These are phyloP conservation scores for Probaryconus sp. DNA, from an alignment of 1,140 invertebrate species.

Conservation along the genomic window DNA sequence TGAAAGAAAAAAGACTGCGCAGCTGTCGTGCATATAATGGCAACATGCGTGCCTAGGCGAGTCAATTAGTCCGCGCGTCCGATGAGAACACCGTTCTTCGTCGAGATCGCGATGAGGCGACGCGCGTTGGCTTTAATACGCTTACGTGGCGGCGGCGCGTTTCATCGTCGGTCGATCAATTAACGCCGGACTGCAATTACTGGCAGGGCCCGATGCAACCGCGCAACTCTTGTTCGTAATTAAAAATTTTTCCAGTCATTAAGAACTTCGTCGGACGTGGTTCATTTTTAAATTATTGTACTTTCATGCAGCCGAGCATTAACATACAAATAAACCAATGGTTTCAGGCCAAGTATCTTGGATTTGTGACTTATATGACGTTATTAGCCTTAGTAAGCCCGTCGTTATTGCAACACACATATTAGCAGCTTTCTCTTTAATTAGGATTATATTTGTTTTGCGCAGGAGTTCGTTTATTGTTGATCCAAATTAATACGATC, in stretches of 20 bases:
- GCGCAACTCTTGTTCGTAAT: slow-evolving; percentile 57
- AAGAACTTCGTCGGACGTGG: slow-evolving; percentile 14
- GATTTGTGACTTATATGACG: slow-evolving; percentile 1
- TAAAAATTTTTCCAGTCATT: slow-evolving; percentile 56
- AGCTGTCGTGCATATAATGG: slow-evolving; percentile 51
- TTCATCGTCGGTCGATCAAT: slow-evolving; percentile 63
- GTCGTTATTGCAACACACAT: slow-evolving; percentile 7
- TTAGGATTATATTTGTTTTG: slow-evolving; percentile 22
- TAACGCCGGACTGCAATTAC: slow-evolving; percentile 62
- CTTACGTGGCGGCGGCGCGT: slow-evolving; percentile 47
- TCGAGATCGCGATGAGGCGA: slow-evolving; percentile 56
- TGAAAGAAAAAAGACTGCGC: slow-evolving; percentile 13
- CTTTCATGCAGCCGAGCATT: slow-evolving; percentile 22
- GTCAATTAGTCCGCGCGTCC: slow-evolving; percentile 58
- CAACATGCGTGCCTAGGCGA: slow-evolving; percentile 55
- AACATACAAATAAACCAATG: slow-evolving; percentile 37
- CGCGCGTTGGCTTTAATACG: slow-evolving; percentile 56
- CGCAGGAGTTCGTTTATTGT: background rate
- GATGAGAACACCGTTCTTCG: slow-evolving; percentile 49
- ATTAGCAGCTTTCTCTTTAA: slow-evolving; percentile 14
- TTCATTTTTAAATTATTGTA: slow-evolving; percentile 28
- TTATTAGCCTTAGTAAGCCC: slow-evolving; percentile 9
- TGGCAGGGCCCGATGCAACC: slow-evolving; percentile 47
- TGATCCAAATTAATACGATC: slow-evolving; percentile 10
- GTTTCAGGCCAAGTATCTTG: background rate